Conservation (phyloP, 2,797 vertebrate genomes). For the Neosalanx taihuensis region DNA sequence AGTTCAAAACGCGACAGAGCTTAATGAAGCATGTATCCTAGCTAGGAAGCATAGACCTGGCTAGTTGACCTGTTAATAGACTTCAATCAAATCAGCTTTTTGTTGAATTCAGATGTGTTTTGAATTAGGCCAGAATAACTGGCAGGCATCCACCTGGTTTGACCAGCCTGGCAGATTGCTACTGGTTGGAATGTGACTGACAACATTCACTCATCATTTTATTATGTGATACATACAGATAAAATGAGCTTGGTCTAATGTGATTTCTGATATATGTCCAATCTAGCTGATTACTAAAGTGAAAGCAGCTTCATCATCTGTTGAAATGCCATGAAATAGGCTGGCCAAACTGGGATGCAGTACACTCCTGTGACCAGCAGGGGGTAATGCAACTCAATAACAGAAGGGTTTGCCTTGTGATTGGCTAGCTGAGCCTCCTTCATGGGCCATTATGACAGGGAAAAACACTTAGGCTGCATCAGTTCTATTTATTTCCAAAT, state of each 20-base stretch:
- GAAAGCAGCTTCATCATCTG: slow-evolving; percentile 27
- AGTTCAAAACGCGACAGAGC: slow-evolving; percentile 36
- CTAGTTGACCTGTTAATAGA: slow-evolving; percentile 53
- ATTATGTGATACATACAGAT: slow-evolving; percentile 34
- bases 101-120: slow-evolving; percentile 56
- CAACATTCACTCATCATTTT: slow-evolving; percentile 48
- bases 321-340: slow-evolving; percentile 4
- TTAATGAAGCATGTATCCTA: slow-evolving; percentile 42
- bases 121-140: slow-evolving; percentile 61
- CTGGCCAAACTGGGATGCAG: slow-evolving; percentile 33
- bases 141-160: slow-evolving; percentile 44
- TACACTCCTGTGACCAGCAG: slow-evolving; percentile 50
- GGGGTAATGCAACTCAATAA: slow-evolving; percentile 29
- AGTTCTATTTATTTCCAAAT: slow-evolving; percentile 26
- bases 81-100: slow-evolving; percentile 66
- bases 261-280: slow-evolving; percentile 37
- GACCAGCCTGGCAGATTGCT: slow-evolving; percentile 38
- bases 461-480: slow-evolving; percentile 23
- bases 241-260: slow-evolving; percentile 26
- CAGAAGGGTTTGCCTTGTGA: neutral
- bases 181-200: slow-evolving; percentile 47
- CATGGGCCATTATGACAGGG: slow-evolving; percentile 18
- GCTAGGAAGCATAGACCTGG: slow-evolving; percentile 53
- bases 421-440: slow-evolving; percentile 10
- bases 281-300: slow-evolving; percentile 32